Base-by-base conservation (phyloP, 2,888 invertebrate species). In the Abrostola triplasia region DNA sequence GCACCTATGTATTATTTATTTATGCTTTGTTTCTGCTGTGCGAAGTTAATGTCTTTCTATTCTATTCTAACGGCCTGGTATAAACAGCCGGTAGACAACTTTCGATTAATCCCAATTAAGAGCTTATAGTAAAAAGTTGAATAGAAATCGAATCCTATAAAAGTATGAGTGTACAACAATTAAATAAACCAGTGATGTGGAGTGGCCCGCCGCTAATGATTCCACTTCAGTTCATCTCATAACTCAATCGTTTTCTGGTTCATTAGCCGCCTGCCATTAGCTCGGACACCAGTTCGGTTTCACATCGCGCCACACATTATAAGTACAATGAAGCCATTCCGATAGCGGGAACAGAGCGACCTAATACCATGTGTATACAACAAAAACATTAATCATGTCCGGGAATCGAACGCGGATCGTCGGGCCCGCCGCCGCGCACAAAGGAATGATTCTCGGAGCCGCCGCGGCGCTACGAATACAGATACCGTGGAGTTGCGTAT, bases 311-410 rank as follows among this genome's bases (percentile, higher is more conserved):
- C 50, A 7, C 10, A 35, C 56, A 40, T 47, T 37, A 41, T 59
- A 10, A 11, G 6, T 13, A 63, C 55, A 63, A 71, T 64, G 51
- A 59, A 67, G 50, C 42, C 36, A 48, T 58, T 38, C 53, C 37
- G 40, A 38, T 35, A 24, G 42, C 49, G 42, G 64, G 50, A 55
- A 59, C 60, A 59, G 11, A 48, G 11, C 38, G 57, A 44, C 7
- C 10, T 37, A 66, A 61, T 66, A 12, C 48, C 42, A 41, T 57
- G 50, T 54, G 64, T 66, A 36, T 62, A 59, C 63, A 62, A 55
- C 53, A 65, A 65, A 65, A 64, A 71, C 71, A 80, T 79, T 71
- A 76, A 77, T 79, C 66, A 76, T 60, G 54, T 36, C 42, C 53
- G 57, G 68, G 64, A 71, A 73, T 77, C 69, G 66, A 80, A 80